These are phyloP conservation scores for Loripinus fragilis DNA, from an alignment of 2,888 invertebrate genomes.

Conservation along the genomic window DNA sequence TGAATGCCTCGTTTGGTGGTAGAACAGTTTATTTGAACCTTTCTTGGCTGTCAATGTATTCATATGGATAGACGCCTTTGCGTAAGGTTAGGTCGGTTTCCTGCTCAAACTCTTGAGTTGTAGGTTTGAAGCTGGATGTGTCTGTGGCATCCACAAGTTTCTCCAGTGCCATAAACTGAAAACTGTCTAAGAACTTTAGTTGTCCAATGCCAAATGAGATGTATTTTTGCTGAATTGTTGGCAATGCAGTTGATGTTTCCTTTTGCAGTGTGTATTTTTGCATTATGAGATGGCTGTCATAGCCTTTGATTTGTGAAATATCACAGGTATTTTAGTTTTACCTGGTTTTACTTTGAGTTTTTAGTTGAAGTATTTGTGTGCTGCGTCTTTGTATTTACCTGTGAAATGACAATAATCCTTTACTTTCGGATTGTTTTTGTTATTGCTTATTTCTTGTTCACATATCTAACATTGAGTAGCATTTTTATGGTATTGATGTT, in stretches of 20 bases:
- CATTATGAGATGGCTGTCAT: conserved; percentile 40
- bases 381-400: conserved; percentile 34
- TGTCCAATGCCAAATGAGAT: conserved; percentile 61
- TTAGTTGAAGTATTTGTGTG: conserved; percentile 25
- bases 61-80: conserved; percentile 50
- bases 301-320: conserved; percentile 39
- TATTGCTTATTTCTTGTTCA: conserved; percentile 17
- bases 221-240: conserved; percentile 61
- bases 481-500: conserved; percentile 21
- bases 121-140: conserved; percentile 22
- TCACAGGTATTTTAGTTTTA: conserved; percentile 30
- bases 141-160: conserved; percentile 38
- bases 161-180: conserved; percentile 43
- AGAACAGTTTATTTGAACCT: conserved; percentile 45
- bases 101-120: conserved; percentile 20
- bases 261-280: conserved; percentile 21
- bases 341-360: conserved; percentile 27
- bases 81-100: conserved; percentile 15
- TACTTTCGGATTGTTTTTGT: conserved; percentile 25
- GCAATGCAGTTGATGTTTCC: conserved; percentile 53
- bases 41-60: conserved; percentile 28
- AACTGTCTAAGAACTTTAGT: conserved; percentile 55
- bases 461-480: conserved; percentile 35
- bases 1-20: conserved; percentile 49
- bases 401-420: conserved; percentile 40